phyloP scores from a whole-genome alignment of 2,888 invertebrate species.

The Heliconius sara region DNA sequence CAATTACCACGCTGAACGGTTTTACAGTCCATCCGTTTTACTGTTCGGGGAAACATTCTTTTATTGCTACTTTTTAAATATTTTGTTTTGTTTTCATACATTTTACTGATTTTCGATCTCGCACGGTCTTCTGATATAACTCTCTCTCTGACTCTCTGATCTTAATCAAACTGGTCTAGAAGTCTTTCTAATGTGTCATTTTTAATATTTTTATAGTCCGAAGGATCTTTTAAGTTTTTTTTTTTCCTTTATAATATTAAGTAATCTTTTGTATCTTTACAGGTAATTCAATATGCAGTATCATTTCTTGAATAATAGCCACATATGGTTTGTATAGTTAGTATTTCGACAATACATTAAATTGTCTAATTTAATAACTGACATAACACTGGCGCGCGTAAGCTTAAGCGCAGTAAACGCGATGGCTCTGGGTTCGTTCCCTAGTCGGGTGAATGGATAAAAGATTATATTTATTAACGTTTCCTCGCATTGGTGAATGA shows the following conservation, averaged over 20 bases:
- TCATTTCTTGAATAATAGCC: not conserved
- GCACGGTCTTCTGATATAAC: too few relatives aligned
- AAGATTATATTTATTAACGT: too few relatives aligned
- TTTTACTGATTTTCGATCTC: not conserved
- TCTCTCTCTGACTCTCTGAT: too few relatives aligned
- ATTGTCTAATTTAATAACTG: too few relatives aligned
- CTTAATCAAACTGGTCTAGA: not conserved
- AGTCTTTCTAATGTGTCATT: not conserved
- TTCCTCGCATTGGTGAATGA: too few relatives aligned
- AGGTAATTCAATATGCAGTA: not conserved
- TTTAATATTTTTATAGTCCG: not conserved
- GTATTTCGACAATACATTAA: too few relatives aligned
- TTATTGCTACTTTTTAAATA: not conserved
- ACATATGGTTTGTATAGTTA: not conserved
- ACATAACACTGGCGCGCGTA: too few relatives aligned
- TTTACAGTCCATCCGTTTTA: constrained; percentile 24
- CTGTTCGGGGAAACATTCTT: not conserved
- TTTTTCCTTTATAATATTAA: not conserved
- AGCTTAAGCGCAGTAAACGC: too few relatives aligned
- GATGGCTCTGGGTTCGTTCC: too few relatives aligned
- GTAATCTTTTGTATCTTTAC: constrained; percentile 1
- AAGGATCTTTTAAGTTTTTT: too few relatives aligned
- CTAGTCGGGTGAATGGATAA: too few relatives aligned
- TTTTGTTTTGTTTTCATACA: not conserved
- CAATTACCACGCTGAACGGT: constrained; percentile 22